Conservation (phyloP, 2,888 invertebrate species). For the Sympetrum striolatum region DNA sequence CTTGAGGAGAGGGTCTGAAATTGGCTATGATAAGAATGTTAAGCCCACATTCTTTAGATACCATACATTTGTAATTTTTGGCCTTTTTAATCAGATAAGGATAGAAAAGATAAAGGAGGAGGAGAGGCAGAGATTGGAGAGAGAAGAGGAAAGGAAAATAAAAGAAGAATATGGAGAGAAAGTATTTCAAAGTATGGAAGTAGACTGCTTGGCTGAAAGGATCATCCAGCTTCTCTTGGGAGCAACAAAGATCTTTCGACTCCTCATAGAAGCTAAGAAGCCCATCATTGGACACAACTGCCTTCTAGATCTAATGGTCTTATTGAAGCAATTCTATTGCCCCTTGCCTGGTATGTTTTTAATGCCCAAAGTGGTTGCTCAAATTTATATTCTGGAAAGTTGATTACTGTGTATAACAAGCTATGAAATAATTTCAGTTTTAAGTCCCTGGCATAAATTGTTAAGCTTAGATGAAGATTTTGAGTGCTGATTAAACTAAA, state of each 20-base stretch:
- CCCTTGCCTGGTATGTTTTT: constrained; percentile 67
- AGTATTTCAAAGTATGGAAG: constrained; percentile 7
- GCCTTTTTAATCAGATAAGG: constrained; percentile 53
- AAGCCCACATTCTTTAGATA: too few relatives aligned
- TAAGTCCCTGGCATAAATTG: too few relatives aligned
- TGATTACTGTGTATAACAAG: too few relatives aligned
- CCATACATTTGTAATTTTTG: too few relatives aligned
- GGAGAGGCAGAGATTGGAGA: constrained; percentile 54
- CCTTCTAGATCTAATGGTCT: constrained; percentile 71
- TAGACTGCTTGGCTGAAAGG: constrained; percentile 18
- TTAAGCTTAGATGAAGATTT: too few relatives aligned
- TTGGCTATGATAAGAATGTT: too few relatives aligned
- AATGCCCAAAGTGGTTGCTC: neutral
- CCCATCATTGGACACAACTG: constrained; percentile 81
- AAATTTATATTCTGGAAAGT: neutral
- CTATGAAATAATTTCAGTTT: too few relatives aligned
- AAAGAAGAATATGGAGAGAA: constrained; percentile 60
- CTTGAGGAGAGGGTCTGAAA: too few relatives aligned
- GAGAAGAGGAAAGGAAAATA: constrained; percentile 56
- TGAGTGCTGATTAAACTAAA: too few relatives aligned
- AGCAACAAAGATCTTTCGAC: constrained; percentile 71
- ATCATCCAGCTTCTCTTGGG: constrained; percentile 64
- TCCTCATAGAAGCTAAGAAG: constrained; percentile 68
- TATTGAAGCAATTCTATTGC: constrained; percentile 75
- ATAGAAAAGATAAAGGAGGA: constrained; percentile 56